Conservation (phyloP, 37 sponge, comb jelly and placozoan genomes). For the Ephydatia muelleri region DNA sequence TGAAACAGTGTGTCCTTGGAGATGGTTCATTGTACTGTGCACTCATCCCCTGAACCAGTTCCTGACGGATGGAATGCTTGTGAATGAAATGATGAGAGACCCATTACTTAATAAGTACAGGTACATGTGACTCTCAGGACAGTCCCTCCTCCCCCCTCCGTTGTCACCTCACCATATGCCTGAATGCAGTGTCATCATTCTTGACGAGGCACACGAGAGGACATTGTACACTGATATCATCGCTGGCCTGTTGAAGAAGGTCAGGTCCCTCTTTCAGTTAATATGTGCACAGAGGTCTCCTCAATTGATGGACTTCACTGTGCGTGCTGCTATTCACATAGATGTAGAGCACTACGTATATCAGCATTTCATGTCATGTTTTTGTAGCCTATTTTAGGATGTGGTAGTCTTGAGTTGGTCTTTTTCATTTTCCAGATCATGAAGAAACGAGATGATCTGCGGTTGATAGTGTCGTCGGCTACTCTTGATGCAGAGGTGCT, state of each 20-base stretch:
- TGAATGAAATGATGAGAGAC: constrained; percentile 97
- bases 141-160: too few species aligned
- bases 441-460: constrained; percentile 86
- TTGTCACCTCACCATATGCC: too few species aligned
- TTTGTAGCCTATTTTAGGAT: neutral
- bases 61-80: constrained; percentile 91
- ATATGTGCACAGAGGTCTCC: too few species aligned
- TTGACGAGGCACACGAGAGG: constrained; percentile 98
- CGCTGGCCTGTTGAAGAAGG: constrained; percentile 88
- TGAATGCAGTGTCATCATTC: constrained; percentile 78
- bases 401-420: neutral
- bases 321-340: neutral
- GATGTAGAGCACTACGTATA: too few species aligned
- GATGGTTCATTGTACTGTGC: too few species aligned
- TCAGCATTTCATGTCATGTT: too few species aligned
- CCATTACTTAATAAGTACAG: constrained; percentile 90
- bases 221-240: constrained; percentile 91
- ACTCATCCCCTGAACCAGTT: constrained; percentile 65
- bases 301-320: neutral
- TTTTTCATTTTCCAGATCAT: constrained; percentile 46
- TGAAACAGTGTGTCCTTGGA: too few species aligned
- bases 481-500: constrained; percentile 96
- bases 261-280: too few species aligned
- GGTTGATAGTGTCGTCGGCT: constrained; percentile 89
- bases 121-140: too few species aligned